Percentiles rank a stretch among this genome's conserved stretches.
Conservation (phyloP, 2,113 vertebrate species). For the Hydrochoerus hydrochaeris region DNA sequence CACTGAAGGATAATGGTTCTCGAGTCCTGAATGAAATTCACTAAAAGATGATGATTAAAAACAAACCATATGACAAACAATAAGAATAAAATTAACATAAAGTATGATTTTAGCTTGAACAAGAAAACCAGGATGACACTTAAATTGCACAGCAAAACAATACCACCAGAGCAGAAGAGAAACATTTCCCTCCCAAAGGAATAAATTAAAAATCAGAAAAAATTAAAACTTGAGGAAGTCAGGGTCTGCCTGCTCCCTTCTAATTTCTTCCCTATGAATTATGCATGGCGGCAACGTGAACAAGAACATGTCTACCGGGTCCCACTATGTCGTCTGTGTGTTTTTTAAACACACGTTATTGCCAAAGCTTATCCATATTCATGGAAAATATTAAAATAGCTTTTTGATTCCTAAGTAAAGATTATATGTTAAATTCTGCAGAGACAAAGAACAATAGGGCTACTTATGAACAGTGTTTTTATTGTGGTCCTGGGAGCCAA, state of each 20-base stretch:
- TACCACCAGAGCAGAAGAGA: constrained; percentile 46
- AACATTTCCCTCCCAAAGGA: constrained; percentile 46
- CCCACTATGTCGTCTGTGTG: not conserved
- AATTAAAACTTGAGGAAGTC: constrained; percentile 46
- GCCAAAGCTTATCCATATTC: constrained; percentile 43
- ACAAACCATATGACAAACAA: constrained; percentile 72
- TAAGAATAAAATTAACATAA: constrained; percentile 75
- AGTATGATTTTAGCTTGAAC: constrained; percentile 68
- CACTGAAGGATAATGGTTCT: constrained; percentile 67
- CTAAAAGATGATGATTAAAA: constrained; percentile 80
- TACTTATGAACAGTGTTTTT: constrained; percentile 1
- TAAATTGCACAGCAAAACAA: constrained; percentile 58
- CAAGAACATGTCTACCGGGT: constrained; percentile 42
- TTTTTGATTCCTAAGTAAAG: constrained; percentile 70
- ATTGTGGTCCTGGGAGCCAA: not conserved
- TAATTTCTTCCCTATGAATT: constrained; percentile 64
- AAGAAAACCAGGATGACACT: constrained; percentile 69
- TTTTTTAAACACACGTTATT: constrained; percentile 46
- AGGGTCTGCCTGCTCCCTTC: constrained; percentile 24
- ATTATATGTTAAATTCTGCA: constrained; percentile 38
- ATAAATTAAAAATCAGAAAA: constrained; percentile 71
- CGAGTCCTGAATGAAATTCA: constrained; percentile 65
- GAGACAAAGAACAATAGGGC: not conserved
- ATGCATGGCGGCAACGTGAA: constrained; percentile 28
- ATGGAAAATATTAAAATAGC: constrained; percentile 51